Percentiles rank a stretch among this genome's conserved stretches.
Evolutionary conservation across 2,888 invertebrate genomes (phyloP).

Genomic region (Isotomurus palustris): DNA sequence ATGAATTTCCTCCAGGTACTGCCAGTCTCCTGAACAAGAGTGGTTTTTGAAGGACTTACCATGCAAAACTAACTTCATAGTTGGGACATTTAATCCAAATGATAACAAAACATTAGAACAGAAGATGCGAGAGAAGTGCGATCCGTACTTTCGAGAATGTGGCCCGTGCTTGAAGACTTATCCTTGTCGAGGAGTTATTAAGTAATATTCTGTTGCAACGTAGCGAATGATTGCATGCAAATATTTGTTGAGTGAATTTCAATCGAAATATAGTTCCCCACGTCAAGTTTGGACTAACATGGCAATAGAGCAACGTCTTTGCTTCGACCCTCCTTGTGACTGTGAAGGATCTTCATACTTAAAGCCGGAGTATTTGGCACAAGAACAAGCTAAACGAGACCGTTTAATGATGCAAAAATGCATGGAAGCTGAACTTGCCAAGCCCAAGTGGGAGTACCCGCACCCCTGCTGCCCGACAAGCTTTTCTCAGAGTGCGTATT

Average conservation of each 20-base stretch:
- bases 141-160: constrained; percentile 27
- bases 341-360: constrained; percentile 28
- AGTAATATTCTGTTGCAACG: constrained; percentile 5
- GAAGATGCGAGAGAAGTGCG: constrained; percentile 25
- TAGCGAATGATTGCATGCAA: too few relatives aligned
- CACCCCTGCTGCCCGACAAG: constrained; percentile 27
- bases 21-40: constrained; percentile 14
- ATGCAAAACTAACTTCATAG: constrained; percentile 32
- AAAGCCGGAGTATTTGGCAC: constrained; percentile 18
- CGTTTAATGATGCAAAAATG: constrained; percentile 9
- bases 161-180: constrained; percentile 29
- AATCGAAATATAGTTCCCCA: constrained; percentile 16
- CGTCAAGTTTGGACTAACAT: constrained; percentile 23
- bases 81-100: constrained; percentile 39
- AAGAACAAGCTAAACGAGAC: constrained; percentile 18
- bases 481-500: constrained; percentile 20
- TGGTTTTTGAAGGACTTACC: constrained; percentile 27
- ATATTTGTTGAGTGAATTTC: neutral
- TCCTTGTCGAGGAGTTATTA: constrained; percentile 39
- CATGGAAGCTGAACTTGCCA: constrained; percentile 10
- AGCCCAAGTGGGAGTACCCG: neutral
- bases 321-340: constrained; percentile 7
- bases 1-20: constrained; percentile 6
- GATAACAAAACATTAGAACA: constrained; percentile 37
- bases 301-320: constrained; percentile 23